phyloP scores from a whole-genome alignment of 1,140 invertebrate genomes.

The Hyles euphorbiae region DNA sequence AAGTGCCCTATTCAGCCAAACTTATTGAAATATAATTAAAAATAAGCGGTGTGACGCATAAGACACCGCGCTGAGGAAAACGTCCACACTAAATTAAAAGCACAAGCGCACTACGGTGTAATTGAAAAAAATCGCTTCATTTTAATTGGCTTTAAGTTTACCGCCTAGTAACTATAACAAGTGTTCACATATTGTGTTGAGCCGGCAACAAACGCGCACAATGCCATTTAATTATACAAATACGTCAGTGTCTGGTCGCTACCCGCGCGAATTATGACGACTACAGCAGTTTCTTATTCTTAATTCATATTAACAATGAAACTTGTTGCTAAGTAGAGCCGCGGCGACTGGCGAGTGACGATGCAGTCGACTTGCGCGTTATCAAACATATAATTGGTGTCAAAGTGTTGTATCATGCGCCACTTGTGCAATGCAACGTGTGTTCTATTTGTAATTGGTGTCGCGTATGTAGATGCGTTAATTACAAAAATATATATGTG shows the following conservation, averaged over 20 bases:
- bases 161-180: not conserved
- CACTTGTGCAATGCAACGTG: not conserved
- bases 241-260: constrained; percentile 13
- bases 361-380: not conserved
- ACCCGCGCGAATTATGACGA: constrained; percentile 10
- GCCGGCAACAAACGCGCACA: constrained; percentile 13
- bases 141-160: constrained; percentile 6
- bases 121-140: no score
- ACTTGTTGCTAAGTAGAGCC: not conserved
- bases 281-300: not conserved
- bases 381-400: not conserved
- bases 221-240: constrained; percentile 21
- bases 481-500: no score
- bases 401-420: constrained; percentile 1
- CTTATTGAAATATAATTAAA: no score
- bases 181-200: not conserved
- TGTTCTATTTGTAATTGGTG: not conserved
- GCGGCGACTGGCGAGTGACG: no score
- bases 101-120: no score
- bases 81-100: no score
- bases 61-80: no score
- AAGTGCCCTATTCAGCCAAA: no score
- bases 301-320: not conserved
- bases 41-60: no score
- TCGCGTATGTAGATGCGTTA: no score